Conservation (phyloP, 1,140 invertebrate genomes). For the Megalonaias nervosa region DNA sequence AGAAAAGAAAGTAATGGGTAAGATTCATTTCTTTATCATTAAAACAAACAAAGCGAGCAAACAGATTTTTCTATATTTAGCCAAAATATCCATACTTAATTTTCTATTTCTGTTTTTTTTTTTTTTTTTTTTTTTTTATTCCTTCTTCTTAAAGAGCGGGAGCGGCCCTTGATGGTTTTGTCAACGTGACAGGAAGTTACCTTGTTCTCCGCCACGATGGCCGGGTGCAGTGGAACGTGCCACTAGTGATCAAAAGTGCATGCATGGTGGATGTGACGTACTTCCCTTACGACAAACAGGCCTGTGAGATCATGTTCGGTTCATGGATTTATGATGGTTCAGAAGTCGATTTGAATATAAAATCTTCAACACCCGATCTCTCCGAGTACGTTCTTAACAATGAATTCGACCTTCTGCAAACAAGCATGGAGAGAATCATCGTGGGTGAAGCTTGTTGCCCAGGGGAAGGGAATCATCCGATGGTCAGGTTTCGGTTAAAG, state of each 20-base stretch:
- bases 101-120: too few relatives aligned
- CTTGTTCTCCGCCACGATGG: slow-evolving; percentile 54
- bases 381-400: slow-evolving; percentile 61
- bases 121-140: too few relatives aligned
- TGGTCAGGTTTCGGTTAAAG: slow-evolving; percentile 53
- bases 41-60: too few relatives aligned
- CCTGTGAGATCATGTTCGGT: slow-evolving; percentile 97
- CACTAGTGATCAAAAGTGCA: slow-evolving; percentile 62
- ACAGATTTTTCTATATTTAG: too few relatives aligned
- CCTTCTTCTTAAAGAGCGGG: slow-evolving; percentile 54
- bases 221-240: slow-evolving; percentile 61
- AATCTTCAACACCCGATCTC: slow-evolving; percentile 47
- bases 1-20: too few relatives aligned
- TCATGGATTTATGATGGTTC: slow-evolving; percentile 99
- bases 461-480: slow-evolving; percentile 55
- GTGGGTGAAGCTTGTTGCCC: slow-evolving; percentile 50
- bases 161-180: slow-evolving; percentile 59
- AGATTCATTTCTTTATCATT: too few relatives aligned
- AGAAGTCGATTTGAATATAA: slow-evolving; percentile 78
- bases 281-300: slow-evolving; percentile 96
- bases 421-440: slow-evolving; percentile 27
- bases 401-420: slow-evolving; percentile 53
- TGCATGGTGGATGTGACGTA: slow-evolving; percentile 66
- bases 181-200: slow-evolving; percentile 62
- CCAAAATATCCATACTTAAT: too few relatives aligned